Conservation (phyloP, 2,797 vertebrate species). For the Leontocebus nigricollis region DNA sequence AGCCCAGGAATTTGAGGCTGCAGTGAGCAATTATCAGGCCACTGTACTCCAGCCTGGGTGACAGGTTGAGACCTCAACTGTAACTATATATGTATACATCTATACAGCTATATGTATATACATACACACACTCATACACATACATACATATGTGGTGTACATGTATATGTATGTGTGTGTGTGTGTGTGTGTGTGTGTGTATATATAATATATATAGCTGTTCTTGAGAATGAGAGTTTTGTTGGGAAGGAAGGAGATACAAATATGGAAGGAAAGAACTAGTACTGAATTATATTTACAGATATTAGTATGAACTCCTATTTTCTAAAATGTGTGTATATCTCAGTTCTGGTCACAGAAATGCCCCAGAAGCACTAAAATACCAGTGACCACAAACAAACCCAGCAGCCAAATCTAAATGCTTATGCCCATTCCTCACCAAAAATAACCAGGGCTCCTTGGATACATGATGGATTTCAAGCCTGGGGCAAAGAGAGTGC, state of each 20-base stretch:
- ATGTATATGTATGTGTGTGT: too few species aligned
- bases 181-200: accelerated
- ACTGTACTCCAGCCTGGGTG: background rate
- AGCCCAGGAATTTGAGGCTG: background rate
- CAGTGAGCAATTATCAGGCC: background rate
- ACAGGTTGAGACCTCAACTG: background rate
- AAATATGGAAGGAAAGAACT: background rate
- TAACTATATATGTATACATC: background rate
- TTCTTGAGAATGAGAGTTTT: background rate
- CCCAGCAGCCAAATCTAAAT: background rate
- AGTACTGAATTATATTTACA: background rate
- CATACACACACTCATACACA: too few species aligned
- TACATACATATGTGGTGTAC: too few species aligned
- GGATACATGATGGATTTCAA: background rate
- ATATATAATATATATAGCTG: background rate
- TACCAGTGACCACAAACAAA: background rate
- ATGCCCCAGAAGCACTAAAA: background rate
- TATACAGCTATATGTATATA: too few species aligned
- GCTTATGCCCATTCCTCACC: background rate
- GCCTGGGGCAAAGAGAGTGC: background rate
- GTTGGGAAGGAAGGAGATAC: background rate
- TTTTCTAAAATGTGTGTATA: background rate
- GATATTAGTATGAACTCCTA: background rate
- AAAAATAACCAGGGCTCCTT: background rate
- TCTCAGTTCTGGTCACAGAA: background rate